Conservation (phyloP, 2,888 invertebrate genomes). For the Rapana venosa region DNA sequence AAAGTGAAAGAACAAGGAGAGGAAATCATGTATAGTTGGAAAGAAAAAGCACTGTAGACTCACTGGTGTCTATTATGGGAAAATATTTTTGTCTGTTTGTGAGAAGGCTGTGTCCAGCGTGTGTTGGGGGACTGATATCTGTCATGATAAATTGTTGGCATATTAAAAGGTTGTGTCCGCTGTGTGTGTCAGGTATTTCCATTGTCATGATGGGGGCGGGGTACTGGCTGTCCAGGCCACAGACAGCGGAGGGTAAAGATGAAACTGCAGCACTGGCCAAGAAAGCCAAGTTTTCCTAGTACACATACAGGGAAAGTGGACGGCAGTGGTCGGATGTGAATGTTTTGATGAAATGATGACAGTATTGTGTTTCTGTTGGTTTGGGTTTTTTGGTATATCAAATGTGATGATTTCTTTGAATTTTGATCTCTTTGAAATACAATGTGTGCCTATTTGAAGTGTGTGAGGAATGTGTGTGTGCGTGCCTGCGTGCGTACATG, state of each 20-base stretch:
- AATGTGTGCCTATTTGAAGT: no score
- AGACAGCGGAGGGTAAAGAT: neutral
- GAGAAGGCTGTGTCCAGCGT: neutral
- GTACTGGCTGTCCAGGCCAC: slow-evolving; percentile 41
- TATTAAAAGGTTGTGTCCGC: neutral
- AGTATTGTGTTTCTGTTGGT: neutral
- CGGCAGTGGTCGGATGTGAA: no score
- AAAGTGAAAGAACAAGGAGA: no score
- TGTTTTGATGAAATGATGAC: neutral
- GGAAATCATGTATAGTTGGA: no score
- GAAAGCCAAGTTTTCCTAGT: slow-evolving; percentile 27
- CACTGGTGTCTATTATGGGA: neutral
- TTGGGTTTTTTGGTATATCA: no score
- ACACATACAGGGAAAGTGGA: neutral
- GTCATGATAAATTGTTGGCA: neutral
- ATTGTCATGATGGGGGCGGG: slow-evolving; percentile 51
- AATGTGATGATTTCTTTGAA: no score
- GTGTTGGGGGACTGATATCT: neutral
- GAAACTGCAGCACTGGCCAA: slow-evolving; percentile 16
- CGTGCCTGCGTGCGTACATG: no score
- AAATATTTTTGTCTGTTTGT: neutral
- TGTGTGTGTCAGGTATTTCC: slow-evolving; percentile 51
- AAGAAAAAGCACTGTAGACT: no score
- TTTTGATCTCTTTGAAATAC: no score
- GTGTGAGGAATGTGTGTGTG: no score